Base-by-base conservation (phyloP, 1,140 invertebrate genomes). In the Latrodectus geometricus region DNA sequence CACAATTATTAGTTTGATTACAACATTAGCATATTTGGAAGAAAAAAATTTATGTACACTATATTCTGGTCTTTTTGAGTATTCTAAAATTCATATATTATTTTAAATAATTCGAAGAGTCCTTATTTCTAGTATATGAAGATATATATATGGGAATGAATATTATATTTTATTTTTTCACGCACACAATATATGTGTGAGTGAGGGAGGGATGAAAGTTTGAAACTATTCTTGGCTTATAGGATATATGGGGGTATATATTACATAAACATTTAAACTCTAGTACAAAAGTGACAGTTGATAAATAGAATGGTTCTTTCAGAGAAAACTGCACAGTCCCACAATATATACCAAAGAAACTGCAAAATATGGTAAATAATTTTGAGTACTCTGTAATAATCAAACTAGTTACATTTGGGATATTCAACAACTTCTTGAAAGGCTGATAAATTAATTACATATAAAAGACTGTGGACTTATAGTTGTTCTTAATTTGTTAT, bases 371-470 rank as follows among this genome's bases (percentile, higher is more conserved):
- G 69, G 8, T 15, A 72, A 23, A 17, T 52, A 75, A 54, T 54
- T 52, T 54, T 54, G 48, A 0, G 48, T 75, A 17, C 73, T 54
- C 14, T 75, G 73, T 21, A 49, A 54, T 49, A 75, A 75, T 75
- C 15, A 75, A 75, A 75, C 73, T 9, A 75, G 73, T 75, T 75
- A 75, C 20, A 49, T 54, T 3, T 75, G 11, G 50, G 52, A 75
- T 54, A 75, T 75, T 54, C 50, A 75, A 52, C 49, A 48, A 75
- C 52, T 20, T 21, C 49, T 75, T 75, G 49, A 49, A 75, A 75
- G 52, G 50, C 73, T 3, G 52, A 75, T 0, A 52, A 75, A 75
- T 14, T 49, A 75, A 21, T 49, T 49, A 52, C 48, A 17, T 52
- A 49, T n/a, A n/a, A 75, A 35, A 73, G 8, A 73, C 48, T 23